Percentiles rank a stretch among this genome's conserved stretches.
These are phyloP conservation scores for Arothron firmamentum DNA, from an alignment of 2,113 vertebrate genomes.

Conservation along the genomic window DNA sequence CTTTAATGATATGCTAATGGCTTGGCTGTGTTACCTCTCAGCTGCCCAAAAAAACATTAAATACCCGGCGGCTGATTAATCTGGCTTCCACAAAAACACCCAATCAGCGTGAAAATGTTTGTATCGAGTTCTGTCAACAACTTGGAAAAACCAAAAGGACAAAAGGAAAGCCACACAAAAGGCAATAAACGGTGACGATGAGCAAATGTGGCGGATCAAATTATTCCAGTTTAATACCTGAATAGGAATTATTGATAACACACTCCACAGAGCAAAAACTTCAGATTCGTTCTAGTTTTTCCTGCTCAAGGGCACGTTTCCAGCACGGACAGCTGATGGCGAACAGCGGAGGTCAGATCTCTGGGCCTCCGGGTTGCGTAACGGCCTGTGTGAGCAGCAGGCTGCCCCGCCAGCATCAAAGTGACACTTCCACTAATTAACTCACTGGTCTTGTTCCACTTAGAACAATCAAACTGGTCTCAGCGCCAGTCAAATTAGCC, in stretches of 20 bases:
- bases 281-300: background rate
- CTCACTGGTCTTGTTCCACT: conserved; percentile 2
- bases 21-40: conserved; percentile 69
- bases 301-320: conserved; percentile 36
- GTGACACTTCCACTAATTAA: conserved; percentile 16
- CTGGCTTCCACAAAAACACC: conserved; percentile 59
- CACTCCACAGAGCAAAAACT: background rate
- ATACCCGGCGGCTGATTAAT: conserved; percentile 67
- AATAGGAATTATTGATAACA: background rate
- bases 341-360: conserved; percentile 25
- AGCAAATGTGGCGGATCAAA: conserved; percentile 1
- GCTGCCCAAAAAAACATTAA: conserved; percentile 75
- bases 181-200: conserved; percentile 1
- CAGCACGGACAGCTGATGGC: conserved; percentile 38
- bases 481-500: conserved; percentile 16
- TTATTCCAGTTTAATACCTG: conserved; percentile 3
- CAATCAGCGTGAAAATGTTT: conserved; percentile 61
- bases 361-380: conserved; percentile 36
- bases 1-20: conserved; percentile 74
- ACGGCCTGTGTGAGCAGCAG: conserved; percentile 39
- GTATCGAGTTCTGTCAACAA: conserved; percentile 47
- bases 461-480: conserved; percentile 10
- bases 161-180: conserved; percentile 4
- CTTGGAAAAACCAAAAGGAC: conserved; percentile 30
- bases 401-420: conserved; percentile 6